Evolutionary conservation across 2,113 vertebrate species (phyloP), one percentile per base, ranked within the genome.

Genomic region (Phaethon lepturus): DNA sequence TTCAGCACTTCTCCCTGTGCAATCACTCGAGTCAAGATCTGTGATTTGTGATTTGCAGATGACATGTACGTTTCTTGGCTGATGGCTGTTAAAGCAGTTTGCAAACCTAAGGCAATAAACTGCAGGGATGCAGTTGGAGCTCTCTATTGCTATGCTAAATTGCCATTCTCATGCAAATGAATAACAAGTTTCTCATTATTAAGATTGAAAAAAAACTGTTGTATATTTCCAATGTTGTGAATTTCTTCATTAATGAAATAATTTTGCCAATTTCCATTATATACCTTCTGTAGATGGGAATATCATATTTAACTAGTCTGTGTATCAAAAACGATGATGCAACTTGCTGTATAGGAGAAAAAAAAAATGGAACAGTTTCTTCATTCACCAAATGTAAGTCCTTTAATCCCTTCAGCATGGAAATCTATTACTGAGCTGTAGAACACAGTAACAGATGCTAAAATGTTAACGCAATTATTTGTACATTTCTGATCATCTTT

Each of bases 41-140:
- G 98, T 98, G 98, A 98, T 99, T 99, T 99, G 98, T 99, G 99
- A 99, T 99, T 99, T 99, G 99, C 98, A 99, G 99, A 99, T 99
- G 99, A 99, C 99, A 99, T 98, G 98, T 98, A 98, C 98, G 98
- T 98, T 98, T 98, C 98, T 98, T 98, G 98, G 98, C 98, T 99
- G 98, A 98, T 98, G 98, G 98, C 98, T 98, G 98, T 98, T 98
- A 97, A 99, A 98, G 98, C 98, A 97, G 98, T 98, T 98, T 98
- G 97, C 97, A 98, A 98, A 99, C 98, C 98, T 93, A 97, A 98
- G 98, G 97, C 97, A 92, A 97, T 98, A 97, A 98, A 98, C 96
- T 98, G 97, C 92, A 97, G 82, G 93, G 98, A 98, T 98, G 97
- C 98, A 97, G 97, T 93, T 68, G 92, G 93, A 98, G 94, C 77